phyloP scores from a whole-genome alignment of 2,797 vertebrate genomes.

The Aplochiton taeniatus region DNA sequence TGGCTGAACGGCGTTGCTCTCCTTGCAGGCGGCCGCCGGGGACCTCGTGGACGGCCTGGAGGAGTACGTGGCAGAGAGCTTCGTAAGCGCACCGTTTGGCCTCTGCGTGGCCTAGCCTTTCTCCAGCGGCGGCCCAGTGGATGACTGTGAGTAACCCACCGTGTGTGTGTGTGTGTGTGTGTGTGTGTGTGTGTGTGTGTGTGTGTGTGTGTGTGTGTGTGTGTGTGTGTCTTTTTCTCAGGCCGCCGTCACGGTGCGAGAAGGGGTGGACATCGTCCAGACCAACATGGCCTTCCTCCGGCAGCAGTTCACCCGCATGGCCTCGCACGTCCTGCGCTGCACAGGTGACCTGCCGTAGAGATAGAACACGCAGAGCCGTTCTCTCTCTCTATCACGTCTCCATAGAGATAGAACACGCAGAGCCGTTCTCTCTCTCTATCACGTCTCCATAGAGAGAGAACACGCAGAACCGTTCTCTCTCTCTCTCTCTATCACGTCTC shows the following conservation, averaged over 20 bases:
- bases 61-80: conserved; percentile 84
- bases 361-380: no score
- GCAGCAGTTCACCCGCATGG: conserved; percentile 82
- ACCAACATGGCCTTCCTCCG: conserved; percentile 85
- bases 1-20: neutral
- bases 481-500: no score
- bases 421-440: no score
- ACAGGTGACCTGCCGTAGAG: no score
- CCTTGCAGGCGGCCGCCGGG: conserved; percentile 77
- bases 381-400: no score
- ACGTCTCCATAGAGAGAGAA: no score
- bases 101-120: no score
- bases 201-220: neutral
- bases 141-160: no score
- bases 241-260: conserved; percentile 80
- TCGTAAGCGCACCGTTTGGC: conserved; percentile 73
- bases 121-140: no score
- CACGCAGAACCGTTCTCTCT: no score
- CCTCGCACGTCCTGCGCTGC: conserved; percentile 81
- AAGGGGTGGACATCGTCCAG: conserved; percentile 83
- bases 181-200: conserved; percentile 2
- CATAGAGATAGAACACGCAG: no score
- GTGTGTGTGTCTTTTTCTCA: conserved; percentile 40
- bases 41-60: conserved; percentile 80
- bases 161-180: conserved; percentile 7